These are phyloP conservation scores for Ganaspis sp. DNA, from an alignment of 1,140 invertebrate genomes.

Conservation along the genomic window DNA sequence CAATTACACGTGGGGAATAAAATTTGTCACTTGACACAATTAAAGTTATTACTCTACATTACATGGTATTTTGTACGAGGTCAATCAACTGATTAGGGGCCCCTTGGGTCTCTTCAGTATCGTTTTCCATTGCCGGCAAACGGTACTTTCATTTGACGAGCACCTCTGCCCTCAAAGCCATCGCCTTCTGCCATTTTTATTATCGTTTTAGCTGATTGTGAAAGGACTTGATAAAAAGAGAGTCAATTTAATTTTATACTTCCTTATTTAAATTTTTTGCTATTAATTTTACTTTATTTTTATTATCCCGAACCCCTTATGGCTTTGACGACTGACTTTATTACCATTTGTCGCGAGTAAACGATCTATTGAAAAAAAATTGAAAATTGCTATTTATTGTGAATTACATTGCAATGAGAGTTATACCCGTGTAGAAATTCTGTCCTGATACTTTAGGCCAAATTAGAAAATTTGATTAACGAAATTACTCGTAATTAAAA, in stretches of 20 bases:
- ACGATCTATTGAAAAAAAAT: no score
- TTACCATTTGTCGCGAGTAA: no score
- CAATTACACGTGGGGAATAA: no score
- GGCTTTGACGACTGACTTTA: no score
- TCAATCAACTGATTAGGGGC: not conserved
- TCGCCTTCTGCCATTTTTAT: not conserved
- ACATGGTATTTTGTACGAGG: not conserved
- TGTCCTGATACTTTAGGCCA: no score
- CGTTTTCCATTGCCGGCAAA: not conserved
- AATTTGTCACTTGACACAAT: not conserved
- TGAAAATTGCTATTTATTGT: no score
- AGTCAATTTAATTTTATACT: not conserved
- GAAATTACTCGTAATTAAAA: no score
- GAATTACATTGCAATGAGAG: no score
- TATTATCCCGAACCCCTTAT: no score
- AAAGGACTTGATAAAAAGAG: no score
- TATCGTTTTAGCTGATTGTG: not conserved
- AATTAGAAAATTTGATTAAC: no score
- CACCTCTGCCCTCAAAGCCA: not conserved
- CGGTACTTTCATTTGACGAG: not conserved
- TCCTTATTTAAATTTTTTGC: not conserved
- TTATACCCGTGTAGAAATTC: no score
- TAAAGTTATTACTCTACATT: not conserved
- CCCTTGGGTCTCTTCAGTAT: not conserved
- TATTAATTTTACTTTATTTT: not conserved